Percentiles rank a stretch among this genome's conserved stretches.
Conservation (phyloP, 2,797 vertebrate species). For the Peromyscus aztecus region DNA sequence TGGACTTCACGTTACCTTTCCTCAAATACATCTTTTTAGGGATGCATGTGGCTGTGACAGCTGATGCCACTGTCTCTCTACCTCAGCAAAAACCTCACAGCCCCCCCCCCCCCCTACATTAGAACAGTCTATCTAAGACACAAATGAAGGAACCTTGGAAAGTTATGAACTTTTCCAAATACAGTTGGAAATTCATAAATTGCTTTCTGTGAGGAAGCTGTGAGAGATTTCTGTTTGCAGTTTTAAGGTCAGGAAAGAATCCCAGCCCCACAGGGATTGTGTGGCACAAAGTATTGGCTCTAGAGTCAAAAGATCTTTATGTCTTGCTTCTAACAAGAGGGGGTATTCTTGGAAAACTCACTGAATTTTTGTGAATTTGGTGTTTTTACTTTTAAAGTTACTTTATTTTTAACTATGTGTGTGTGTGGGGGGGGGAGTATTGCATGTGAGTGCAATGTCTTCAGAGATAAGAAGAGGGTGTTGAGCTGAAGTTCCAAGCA, state of each 20-base stretch:
- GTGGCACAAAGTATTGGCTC: not conserved
- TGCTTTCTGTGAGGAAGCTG: not conserved
- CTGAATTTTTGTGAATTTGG: not conserved
- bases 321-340: not conserved
- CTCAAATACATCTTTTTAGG: accelerated
- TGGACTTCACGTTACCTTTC: not conserved
- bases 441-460: not conserved
- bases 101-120: accelerated
- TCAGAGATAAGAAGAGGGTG: not conserved
- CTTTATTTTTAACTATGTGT: not conserved
- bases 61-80: too few relatives aligned
- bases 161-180: not conserved
- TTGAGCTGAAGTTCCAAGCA: not conserved
- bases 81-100: not conserved
- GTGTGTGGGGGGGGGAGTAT: not conserved
- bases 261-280: not conserved
- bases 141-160: not conserved
- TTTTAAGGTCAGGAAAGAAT: not conserved
- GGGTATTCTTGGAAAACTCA: not conserved
- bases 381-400: not conserved
- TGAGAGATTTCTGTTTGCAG: not conserved
- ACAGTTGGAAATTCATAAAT: not conserved
- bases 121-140: not conserved
- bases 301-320: not conserved
- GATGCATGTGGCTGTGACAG: not conserved